These are phyloP conservation scores for Bryconaethiops microstoma DNA, from an alignment of 2,797 vertebrate genomes.

Conservation along the genomic window DNA sequence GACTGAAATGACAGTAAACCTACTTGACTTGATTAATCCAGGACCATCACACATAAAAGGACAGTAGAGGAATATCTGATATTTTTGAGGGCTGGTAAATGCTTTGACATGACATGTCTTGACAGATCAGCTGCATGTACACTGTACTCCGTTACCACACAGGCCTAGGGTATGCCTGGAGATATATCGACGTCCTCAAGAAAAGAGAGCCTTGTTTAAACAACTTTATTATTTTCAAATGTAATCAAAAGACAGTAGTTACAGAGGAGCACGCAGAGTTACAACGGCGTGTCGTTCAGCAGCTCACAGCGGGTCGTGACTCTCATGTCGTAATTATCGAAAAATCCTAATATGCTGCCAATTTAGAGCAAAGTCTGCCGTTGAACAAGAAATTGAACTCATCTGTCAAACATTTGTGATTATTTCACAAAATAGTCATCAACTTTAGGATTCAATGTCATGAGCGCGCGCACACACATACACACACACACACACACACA, in stretches of 20 bases:
- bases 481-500: conserved; percentile 27
- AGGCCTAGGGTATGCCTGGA: too few species aligned
- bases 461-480: conserved; percentile 16
- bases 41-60: too few species aligned
- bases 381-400: conserved; percentile 19
- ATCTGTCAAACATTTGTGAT: conserved; percentile 36
- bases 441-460: neutral
- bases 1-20: too few species aligned
- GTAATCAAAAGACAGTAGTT: conserved; percentile 82
- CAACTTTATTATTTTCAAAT: conserved; percentile 79
- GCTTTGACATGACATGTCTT: too few species aligned
- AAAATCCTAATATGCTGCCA: conserved; percentile 51
- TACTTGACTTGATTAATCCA: too few species aligned
- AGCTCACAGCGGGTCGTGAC: conserved; percentile 59
- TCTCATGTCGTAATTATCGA: conserved; percentile 57
- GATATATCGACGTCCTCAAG: neutral
- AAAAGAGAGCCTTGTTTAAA: conserved; percentile 28
- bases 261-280: conserved; percentile 75
- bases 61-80: neutral
- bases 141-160: too few species aligned
- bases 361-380: conserved; percentile 34
- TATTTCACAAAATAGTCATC: conserved; percentile 34
- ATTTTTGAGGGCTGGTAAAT: neutral
- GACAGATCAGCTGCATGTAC: too few species aligned
- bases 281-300: conserved; percentile 68